phyloP scores from a whole-genome alignment of 2,888 invertebrate genomes.

The Plebejus anna region DNA sequence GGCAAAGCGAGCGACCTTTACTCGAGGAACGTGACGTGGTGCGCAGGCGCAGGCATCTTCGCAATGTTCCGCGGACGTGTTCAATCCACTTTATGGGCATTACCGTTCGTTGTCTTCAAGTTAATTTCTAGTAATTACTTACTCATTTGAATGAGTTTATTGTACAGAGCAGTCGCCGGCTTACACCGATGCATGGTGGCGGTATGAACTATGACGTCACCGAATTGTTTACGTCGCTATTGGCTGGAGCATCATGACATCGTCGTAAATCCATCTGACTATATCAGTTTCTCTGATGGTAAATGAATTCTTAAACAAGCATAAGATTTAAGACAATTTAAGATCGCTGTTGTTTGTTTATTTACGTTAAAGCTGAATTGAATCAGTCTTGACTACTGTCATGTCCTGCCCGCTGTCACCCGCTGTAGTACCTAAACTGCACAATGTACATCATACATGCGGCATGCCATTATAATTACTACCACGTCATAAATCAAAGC shows the following conservation, averaged over 20 bases:
- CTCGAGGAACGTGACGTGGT: background rate
- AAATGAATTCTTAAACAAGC: background rate
- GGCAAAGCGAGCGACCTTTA: background rate
- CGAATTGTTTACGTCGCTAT: slow-evolving; percentile 6
- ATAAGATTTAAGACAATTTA: no score
- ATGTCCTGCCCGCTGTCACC: no score
- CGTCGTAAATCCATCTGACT: background rate
- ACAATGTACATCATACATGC: no score
- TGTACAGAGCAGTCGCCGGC: background rate
- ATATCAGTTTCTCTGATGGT: background rate
- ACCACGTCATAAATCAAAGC: background rate
- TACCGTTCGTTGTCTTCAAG: background rate
- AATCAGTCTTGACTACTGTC: background rate
- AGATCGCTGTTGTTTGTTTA: background rate
- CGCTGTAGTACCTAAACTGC: no score
- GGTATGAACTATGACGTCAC: background rate
- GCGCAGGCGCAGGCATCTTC: background rate
- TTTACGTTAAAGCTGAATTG: background rate
- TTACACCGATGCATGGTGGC: background rate
- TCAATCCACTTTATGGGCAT: background rate
- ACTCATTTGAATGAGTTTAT: background rate
- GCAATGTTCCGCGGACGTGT: background rate
- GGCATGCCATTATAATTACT: background rate
- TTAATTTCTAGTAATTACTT: background rate
- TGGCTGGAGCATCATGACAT: background rate